Percentiles rank a stretch among this genome's conserved stretches.
Conservation (phyloP, 2,797 vertebrate genomes). For the Sebastes oblongus region DNA sequence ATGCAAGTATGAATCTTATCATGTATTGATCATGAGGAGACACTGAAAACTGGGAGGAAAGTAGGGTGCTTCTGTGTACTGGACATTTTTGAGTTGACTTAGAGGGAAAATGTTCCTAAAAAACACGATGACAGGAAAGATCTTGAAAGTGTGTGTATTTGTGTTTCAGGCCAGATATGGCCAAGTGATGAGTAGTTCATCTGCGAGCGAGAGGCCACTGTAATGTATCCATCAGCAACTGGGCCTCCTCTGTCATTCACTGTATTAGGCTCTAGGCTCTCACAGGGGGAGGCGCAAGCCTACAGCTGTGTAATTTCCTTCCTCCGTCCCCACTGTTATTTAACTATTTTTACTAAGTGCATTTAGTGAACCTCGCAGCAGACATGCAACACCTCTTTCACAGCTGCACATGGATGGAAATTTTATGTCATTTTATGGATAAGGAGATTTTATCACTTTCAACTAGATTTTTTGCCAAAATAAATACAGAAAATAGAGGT, state of each 20-base stretch:
- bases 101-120: neutral
- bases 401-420: neutral
- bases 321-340: neutral
- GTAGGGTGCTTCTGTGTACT: neutral
- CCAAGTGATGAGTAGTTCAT: constrained; percentile 41
- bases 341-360: neutral
- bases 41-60: neutral
- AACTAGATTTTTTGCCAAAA: neutral
- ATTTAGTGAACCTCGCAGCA: neutral
- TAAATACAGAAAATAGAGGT: neutral
- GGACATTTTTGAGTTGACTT: neutral
- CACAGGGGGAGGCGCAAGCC: neutral
- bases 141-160: neutral
- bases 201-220: constrained; percentile 14
- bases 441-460: neutral
- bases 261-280: neutral
- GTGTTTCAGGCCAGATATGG: constrained; percentile 15
- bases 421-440: neutral
- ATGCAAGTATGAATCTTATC: neutral
- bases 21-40: neutral
- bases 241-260: constrained; percentile 28
- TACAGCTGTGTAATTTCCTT: neutral
- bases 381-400: neutral
- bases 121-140: neutral
- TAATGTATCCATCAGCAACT: constrained; percentile 43